Percentiles rank a stretch among this genome's conserved stretches.
phyloP scores from a whole-genome alignment of 1,140 invertebrate genomes.

The Eurosta solidaginis region DNA sequence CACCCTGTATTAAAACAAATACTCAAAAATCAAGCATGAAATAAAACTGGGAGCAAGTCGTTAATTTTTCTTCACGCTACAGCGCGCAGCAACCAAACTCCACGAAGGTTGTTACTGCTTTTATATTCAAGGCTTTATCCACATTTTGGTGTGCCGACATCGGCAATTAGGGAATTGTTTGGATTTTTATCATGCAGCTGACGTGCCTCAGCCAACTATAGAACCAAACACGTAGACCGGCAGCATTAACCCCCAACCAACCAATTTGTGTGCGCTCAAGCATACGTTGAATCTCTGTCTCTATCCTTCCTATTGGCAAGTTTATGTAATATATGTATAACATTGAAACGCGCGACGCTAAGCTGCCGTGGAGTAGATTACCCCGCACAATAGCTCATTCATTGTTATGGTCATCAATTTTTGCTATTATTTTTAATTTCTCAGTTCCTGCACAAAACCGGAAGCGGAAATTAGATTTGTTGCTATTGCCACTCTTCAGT shows the following conservation, averaged over 20 bases:
- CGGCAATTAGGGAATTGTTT: slow-evolving; percentile 45
- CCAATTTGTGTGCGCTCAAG: not conserved
- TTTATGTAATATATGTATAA: too few relatives aligned
- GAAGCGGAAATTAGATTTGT: slow-evolving; percentile 45
- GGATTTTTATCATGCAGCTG: slow-evolving; percentile 35
- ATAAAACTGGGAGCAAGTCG: too few relatives aligned
- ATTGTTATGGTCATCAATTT: not conserved
- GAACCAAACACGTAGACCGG: not conserved
- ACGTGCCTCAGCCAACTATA: not conserved
- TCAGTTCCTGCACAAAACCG: slow-evolving; percentile 29
- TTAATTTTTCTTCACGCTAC: too few relatives aligned
- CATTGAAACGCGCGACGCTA: too few relatives aligned
- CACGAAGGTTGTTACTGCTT: not conserved
- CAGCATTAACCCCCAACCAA: not conserved
- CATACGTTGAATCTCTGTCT: too few relatives aligned
- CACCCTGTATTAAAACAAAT: too few relatives aligned
- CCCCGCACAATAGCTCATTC: not conserved
- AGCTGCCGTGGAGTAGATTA: too few relatives aligned
- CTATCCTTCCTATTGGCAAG: not conserved
- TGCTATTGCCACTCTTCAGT: too few relatives aligned
- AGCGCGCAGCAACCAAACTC: not conserved
- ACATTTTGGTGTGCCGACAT: slow-evolving; percentile 32
- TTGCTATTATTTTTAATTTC: slow-evolving; percentile 1
- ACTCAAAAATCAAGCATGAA: too few relatives aligned
- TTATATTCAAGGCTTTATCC: not conserved